These are phyloP conservation scores for Lasioglossum marginatum DNA, from an alignment of 2,888 invertebrate species.

Conservation along the genomic window DNA sequence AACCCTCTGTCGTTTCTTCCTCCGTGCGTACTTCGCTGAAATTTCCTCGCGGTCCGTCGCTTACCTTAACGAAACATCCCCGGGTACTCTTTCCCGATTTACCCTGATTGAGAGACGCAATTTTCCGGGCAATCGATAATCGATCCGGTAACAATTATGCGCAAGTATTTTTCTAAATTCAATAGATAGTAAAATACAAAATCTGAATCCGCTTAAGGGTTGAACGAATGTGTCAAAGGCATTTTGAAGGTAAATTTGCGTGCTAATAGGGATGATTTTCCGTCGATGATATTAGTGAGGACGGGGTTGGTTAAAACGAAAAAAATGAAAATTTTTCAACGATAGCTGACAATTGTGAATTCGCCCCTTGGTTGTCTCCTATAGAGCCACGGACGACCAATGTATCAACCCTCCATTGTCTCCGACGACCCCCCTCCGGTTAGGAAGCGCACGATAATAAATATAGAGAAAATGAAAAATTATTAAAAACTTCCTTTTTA, in stretches of 20 bases:
- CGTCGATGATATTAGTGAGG: slow-evolving; percentile 60
- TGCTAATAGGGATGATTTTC: slow-evolving; percentile 19
- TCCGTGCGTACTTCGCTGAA: slow-evolving; percentile 50
- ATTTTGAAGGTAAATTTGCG: background rate
- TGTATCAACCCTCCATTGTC: slow-evolving; percentile 79
- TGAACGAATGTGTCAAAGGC: background rate
- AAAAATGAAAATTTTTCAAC: slow-evolving; percentile 81
- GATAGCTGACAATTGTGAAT: slow-evolving; percentile 75
- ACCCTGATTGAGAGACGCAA: slow-evolving; percentile 45
- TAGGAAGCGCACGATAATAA: slow-evolving; percentile 84
- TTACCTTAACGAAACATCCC: slow-evolving; percentile 38
- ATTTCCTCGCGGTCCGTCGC: slow-evolving; percentile 62
- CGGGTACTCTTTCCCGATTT: slow-evolving; percentile 35
- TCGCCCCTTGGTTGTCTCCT: slow-evolving; percentile 63
- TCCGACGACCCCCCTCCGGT: slow-evolving; percentile 79
- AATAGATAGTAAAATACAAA: too few species aligned
- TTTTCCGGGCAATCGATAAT: slow-evolving; percentile 19
- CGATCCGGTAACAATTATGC: background rate
- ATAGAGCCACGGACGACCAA: slow-evolving; percentile 63
- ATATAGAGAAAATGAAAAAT: slow-evolving; percentile 85
- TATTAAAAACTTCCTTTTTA: slow-evolving; percentile 85
- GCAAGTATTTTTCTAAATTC: background rate
- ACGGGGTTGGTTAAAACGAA: slow-evolving; percentile 52
- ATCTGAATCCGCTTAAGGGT: background rate
- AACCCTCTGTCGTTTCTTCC: slow-evolving; percentile 58